These are phyloP conservation scores for Sebastes fasciatus DNA, from an alignment of 2,113 vertebrate species.

Conservation along the genomic window DNA sequence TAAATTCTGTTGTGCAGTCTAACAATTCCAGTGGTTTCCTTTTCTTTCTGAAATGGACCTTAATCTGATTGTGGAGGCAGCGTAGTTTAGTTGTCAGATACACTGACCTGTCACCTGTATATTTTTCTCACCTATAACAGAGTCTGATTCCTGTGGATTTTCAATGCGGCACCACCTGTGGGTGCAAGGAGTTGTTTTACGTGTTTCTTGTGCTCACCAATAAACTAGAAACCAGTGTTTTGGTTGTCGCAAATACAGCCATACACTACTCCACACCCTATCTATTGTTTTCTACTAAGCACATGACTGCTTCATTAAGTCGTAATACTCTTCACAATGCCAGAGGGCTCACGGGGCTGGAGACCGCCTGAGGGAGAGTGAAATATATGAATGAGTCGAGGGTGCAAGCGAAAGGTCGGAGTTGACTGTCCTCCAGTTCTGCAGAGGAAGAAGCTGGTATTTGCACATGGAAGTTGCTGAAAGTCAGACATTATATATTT, in stretches of 20 bases:
- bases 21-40: neutral
- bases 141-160: neutral
- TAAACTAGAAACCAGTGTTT: neutral
- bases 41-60: neutral
- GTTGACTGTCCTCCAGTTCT: conserved; percentile 2
- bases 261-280: neutral
- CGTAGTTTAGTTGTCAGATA: conserved; percentile 9
- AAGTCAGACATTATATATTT: conserved; percentile 22
- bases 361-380: neutral
- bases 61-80: conserved; percentile 12
- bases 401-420: neutral
- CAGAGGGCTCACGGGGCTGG: neutral
- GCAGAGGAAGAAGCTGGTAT: conserved; percentile 1
- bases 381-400: neutral
- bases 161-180: neutral
- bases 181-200: no score
- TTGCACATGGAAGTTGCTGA: conserved; percentile 7
- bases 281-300: neutral
- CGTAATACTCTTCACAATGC: neutral
- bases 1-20: neutral
- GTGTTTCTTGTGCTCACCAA: neutral
- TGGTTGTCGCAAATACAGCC: neutral
- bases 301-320: neutral
- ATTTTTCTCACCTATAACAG: neutral
- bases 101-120: neutral